Evolutionary conservation across 1,140 invertebrate species (phyloP), one percentile per base, ranked within the genome.

Genomic region (Charaxes varanes): DNA sequence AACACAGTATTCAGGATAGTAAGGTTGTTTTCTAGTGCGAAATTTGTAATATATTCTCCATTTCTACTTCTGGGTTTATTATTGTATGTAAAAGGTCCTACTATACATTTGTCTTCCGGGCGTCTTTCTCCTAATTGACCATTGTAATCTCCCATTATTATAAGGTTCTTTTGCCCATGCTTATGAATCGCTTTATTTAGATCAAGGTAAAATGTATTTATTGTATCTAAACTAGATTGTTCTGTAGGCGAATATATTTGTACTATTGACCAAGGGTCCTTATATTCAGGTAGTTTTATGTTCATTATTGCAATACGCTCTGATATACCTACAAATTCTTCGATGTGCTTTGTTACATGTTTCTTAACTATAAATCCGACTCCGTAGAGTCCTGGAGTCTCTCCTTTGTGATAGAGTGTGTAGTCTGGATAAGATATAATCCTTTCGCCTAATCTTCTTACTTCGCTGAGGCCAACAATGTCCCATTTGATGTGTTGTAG

Each of bases 401-500:
- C 30, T 1, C 49, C 57, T 19, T 45, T 45, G 2, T 56, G 21
- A 11, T 50, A 61, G 3, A 56, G 6, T 15, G 53, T 5, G 10
- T 13, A 50, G 4, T 48, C 41, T 35, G n/a, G 32, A 8, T 56
- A 8, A 4, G 10, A 50, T 11, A 23, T 26, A 18, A 56, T 61
- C 5, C 15, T 53, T 50, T 56, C 41, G 4, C 49, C 53, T 30
- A 48, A 35, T 61, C 46, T 19, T 33, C 56, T 46, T 6, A 60
- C 42, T 46, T 50, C 43, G 17, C 43, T 47, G 6, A 51, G 15
- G 14, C 50, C 55, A 15, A 58, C 10, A 1, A 58, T 53, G 18
- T 55, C 53, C 50, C 53, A 62, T 32, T 62, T 62, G 2, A 49
- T 53, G 0, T 45, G 6, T 51, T 54, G 12, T 49, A 57, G 22